A percentile compares a stretch with the other conserved stretches of the same genome.
phyloP scores from a whole-genome alignment of 2,113 vertebrate genomes.

The Toxotes chatareus region DNA sequence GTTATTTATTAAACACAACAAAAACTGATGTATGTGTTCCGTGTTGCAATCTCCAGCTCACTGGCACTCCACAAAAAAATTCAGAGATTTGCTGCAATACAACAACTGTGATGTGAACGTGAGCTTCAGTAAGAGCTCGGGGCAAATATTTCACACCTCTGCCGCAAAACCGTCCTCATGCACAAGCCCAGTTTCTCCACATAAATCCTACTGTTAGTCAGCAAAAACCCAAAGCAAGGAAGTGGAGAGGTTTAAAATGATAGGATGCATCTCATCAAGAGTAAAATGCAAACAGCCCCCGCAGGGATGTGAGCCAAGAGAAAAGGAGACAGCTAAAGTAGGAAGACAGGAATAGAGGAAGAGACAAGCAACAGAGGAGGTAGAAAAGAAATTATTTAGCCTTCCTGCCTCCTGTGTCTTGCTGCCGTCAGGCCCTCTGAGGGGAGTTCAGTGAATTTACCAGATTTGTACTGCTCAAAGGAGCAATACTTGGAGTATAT shows the following conservation, averaged over 20 bases:
- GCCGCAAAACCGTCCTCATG: not conserved
- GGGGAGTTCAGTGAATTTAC: conserved; percentile 39
- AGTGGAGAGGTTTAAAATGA: conserved; percentile 13
- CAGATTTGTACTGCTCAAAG: conserved; percentile 34
- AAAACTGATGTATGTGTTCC: conserved; percentile 12
- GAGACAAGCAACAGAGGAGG: conserved; percentile 3
- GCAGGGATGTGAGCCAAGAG: conserved; percentile 29
- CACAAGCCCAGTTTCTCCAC: conserved; percentile 2
- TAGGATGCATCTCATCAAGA: conserved; percentile 43
- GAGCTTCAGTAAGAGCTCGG: not conserved
- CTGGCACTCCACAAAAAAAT: not conserved
- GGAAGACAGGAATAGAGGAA: conserved; percentile 11
- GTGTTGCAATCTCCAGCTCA: conserved; percentile 28
- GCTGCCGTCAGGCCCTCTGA: not conserved
- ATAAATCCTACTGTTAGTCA: conserved; percentile 36
- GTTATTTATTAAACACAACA: conserved; percentile 53
- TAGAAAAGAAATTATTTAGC: not conserved
- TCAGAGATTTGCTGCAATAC: too few relatives aligned
- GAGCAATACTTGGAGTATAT: not conserved
- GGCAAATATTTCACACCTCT: conserved; percentile 10
- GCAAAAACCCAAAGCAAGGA: conserved; percentile 34
- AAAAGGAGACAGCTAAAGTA: conserved; percentile 10
- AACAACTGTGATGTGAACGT: too few relatives aligned
- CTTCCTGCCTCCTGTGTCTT: not conserved
- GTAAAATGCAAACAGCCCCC: conserved; percentile 48